Conservation (phyloP, 2,113 vertebrate genomes). For the Dasyornis broadbenti region DNA sequence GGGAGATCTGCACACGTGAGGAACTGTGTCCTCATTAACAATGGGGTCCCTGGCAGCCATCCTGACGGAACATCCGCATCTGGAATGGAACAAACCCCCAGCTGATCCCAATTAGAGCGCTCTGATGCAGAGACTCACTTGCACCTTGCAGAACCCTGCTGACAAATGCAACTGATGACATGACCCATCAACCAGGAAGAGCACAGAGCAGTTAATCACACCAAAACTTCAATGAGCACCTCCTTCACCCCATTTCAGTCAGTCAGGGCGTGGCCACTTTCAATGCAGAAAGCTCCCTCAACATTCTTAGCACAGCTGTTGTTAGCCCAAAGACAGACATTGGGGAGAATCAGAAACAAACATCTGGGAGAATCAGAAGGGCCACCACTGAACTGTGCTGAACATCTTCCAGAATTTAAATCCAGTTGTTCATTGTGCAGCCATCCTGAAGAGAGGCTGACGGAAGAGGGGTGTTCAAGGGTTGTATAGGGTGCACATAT, state of each 20-base stretch:
- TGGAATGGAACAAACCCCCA: background rate
- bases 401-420: background rate
- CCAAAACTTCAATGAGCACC: background rate
- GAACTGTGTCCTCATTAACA: background rate
- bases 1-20: background rate
- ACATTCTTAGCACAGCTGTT: background rate
- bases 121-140: background rate
- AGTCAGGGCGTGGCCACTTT: background rate
- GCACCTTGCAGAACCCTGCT: background rate
- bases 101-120: background rate
- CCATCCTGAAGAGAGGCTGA: background rate
- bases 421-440: background rate
- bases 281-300: background rate
- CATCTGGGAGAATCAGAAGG: background rate
- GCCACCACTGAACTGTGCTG: background rate
- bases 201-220: background rate
- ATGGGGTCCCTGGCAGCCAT: background rate
- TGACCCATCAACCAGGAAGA: background rate
- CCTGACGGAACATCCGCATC: background rate
- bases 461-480: background rate
- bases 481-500: rapidly evolving
- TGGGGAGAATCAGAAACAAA: background rate
- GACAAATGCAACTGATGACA: background rate
- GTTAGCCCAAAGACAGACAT: background rate
- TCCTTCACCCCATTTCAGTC: background rate